Evolutionary conservation across 2,113 vertebrate species (phyloP).

Genomic region (Odocoileus virginianus): DNA sequence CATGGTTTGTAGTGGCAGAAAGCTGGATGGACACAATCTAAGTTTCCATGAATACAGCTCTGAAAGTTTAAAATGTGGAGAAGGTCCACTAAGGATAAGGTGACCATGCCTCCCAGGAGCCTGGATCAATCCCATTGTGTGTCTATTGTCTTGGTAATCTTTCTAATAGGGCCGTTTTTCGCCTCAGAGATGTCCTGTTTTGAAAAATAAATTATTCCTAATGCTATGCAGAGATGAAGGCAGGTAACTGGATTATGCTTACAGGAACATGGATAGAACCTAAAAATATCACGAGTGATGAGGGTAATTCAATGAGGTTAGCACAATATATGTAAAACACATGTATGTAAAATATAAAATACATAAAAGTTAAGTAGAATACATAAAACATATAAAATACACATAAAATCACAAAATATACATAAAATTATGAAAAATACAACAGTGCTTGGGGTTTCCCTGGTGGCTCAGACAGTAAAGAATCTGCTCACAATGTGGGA

Average conservation of each 20-base stretch:
- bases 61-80: background rate
- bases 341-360: background rate
- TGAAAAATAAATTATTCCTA: background rate
- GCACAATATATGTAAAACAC: background rate
- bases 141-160: background rate
- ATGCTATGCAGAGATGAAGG: background rate
- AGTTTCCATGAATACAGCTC: background rate
- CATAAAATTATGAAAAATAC: background rate
- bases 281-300: background rate
- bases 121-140: background rate
- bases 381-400: background rate
- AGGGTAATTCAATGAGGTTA: background rate
- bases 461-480: background rate
- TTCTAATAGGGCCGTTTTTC: background rate
- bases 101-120: background rate
- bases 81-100: background rate
- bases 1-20: background rate
- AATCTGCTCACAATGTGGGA: background rate
- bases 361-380: background rate
- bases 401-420: background rate
- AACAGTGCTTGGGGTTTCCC: background rate
- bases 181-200: background rate
- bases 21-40: background rate
- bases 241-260: background rate
- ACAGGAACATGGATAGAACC: background rate